Conservation (phyloP, 2,888 invertebrate species). For the Harmothoe impar region DNA sequence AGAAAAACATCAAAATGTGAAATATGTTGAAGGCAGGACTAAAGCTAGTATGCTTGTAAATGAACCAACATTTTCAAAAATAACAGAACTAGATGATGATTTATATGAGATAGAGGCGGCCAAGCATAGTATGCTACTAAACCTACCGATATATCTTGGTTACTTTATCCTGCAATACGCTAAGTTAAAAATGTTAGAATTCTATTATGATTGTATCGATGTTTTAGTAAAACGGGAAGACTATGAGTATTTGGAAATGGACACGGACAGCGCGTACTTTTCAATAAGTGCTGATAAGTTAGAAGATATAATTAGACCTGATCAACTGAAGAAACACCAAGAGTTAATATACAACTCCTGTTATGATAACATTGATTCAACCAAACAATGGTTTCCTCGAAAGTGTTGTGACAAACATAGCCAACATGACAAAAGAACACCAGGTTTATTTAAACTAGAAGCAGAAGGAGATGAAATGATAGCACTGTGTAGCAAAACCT, state of each 20-base stretch:
- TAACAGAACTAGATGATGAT: slow-evolving; percentile 49
- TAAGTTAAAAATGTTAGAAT: slow-evolving; percentile 56
- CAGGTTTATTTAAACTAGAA: too few relatives aligned
- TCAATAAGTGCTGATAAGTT: not conserved
- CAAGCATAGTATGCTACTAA: slow-evolving; percentile 14
- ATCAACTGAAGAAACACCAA: not conserved
- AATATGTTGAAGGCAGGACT: not conserved
- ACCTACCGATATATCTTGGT: slow-evolving; percentile 62
- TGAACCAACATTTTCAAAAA: not conserved
- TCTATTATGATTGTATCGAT: slow-evolving; percentile 59
- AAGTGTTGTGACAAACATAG: too few relatives aligned
- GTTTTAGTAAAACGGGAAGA: slow-evolving; percentile 11
- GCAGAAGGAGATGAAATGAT: too few relatives aligned
- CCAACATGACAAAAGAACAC: too few relatives aligned
- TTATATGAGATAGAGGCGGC: slow-evolving; percentile 35
- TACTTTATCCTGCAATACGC: slow-evolving; percentile 64
- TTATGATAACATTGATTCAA: too few relatives aligned
- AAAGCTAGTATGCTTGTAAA: not conserved
- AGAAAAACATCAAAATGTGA: slow-evolving; percentile 38
- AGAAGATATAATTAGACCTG: slow-evolving; percentile 18
- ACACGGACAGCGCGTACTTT: slow-evolving; percentile 60
- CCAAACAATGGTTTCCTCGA: too few relatives aligned
- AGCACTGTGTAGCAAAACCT: too few relatives aligned
- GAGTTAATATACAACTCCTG: too few relatives aligned
- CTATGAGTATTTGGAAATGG: slow-evolving; percentile 50